phyloP scores from a whole-genome alignment of 1,140 invertebrate genomes.

The Oreohelix idahoensis region DNA sequence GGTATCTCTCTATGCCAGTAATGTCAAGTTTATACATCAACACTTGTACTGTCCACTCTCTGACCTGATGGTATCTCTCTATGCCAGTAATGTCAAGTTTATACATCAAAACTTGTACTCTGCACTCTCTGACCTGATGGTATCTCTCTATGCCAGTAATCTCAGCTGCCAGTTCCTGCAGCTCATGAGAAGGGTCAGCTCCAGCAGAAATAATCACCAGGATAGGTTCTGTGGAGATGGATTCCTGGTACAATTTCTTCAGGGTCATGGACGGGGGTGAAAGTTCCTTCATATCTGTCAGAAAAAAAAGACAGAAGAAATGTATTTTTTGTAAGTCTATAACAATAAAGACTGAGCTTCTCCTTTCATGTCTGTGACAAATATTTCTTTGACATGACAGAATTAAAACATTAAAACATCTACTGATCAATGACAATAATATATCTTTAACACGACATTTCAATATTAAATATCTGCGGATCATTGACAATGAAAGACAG shows the following conservation, averaged over 20 bases:
- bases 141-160: constrained; percentile 77
- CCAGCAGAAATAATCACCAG: constrained; percentile 83
- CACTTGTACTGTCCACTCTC: too few relatives aligned
- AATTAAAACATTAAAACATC: too few relatives aligned
- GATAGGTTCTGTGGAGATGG: constrained; percentile 79
- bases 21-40: too few relatives aligned
- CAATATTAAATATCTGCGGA: too few relatives aligned
- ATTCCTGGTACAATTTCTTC: constrained; percentile 77
- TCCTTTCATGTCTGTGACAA: too few relatives aligned
- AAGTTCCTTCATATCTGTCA: constrained; percentile 77
- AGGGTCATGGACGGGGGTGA: constrained; percentile 80
- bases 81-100: constrained; percentile 74
- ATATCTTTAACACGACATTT: too few relatives aligned
- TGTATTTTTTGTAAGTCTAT: too few relatives aligned
- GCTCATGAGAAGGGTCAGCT: constrained; percentile 87
- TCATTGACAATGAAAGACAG: too few relatives aligned
- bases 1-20: constrained; percentile 76
- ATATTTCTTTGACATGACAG: too few relatives aligned
- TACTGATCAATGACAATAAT: too few relatives aligned
- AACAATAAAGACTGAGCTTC: too few relatives aligned
- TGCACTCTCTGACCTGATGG: constrained; percentile 73
- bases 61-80: constrained; percentile 77
- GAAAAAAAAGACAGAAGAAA: not conserved
- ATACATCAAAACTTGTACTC: too few relatives aligned
- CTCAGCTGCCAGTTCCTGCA: constrained; percentile 79